Evolutionary conservation across 2,888 invertebrate species (phyloP).

Genomic region (Drosophila differens): DNA sequence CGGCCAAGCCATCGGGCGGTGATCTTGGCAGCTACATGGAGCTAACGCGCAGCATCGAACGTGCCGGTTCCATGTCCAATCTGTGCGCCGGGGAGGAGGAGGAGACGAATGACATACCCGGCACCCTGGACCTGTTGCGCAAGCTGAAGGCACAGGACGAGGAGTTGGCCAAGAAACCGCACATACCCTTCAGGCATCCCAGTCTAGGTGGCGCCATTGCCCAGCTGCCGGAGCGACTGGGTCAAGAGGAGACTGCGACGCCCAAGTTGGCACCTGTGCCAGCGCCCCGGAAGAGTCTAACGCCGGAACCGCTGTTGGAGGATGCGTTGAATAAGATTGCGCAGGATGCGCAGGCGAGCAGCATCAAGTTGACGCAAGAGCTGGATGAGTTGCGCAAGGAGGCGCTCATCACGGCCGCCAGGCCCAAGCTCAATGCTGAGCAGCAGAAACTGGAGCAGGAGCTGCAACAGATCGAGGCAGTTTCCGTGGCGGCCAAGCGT

Average conservation of each 20-base stretch:
- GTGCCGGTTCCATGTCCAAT: conserved; percentile 88
- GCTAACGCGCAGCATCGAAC: conserved; percentile 87
- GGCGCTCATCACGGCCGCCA: conserved; percentile 78
- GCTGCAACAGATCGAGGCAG: conserved; percentile 85
- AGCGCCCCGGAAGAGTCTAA: conserved; percentile 85
- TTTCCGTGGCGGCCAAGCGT: conserved; percentile 86
- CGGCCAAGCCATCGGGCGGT: conserved; percentile 85
- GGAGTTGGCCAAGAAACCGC: conserved; percentile 48
- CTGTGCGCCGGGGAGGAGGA: conserved; percentile 75
- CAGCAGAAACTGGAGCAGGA: conserved; percentile 79
- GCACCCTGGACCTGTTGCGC: conserved; percentile 80
- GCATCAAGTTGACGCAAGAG: conserved; percentile 89
- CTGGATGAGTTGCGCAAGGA: conserved; percentile 87
- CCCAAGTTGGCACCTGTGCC: conserved; percentile 87
- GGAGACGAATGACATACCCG: conserved; percentile 78
- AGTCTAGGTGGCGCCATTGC: conserved; percentile 84
- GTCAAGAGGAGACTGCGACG: conserved; percentile 65
- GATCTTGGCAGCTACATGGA: conserved; percentile 87
- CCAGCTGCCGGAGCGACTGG: conserved; percentile 82
- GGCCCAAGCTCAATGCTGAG: conserved; percentile 74
- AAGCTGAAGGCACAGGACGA: conserved; percentile 82
- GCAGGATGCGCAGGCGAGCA: conserved; percentile 91
- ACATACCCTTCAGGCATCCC: conserved; percentile 83
- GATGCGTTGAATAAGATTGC: conserved; percentile 91
- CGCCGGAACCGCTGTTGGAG: conserved; percentile 87